Base-by-base conservation (phyloP, 2,888 invertebrate genomes). In the Hypercompe scribonia region DNA sequence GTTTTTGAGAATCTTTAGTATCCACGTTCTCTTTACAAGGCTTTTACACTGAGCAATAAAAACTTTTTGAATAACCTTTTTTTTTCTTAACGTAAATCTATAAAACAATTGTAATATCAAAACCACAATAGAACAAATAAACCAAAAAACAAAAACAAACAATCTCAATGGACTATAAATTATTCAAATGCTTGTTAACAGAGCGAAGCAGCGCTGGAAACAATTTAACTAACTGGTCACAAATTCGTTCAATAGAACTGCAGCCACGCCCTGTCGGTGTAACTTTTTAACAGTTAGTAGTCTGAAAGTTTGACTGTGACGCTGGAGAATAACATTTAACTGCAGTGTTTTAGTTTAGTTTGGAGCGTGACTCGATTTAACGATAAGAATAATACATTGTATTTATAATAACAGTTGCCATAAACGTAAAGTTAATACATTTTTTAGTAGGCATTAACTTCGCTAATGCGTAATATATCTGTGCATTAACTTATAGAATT, bases 191-290 rank as follows among this genome's bases (percentile, higher is more conserved):
- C 74, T 74, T 71, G 71, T 71, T 71, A 71, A 70, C 18, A 54
- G 75, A 81, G 81, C 81, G 76, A 82, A 80, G 71, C 50, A 71
- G 33, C 42, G 64, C 67, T 68, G 68, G 58, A 73, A 78, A 79
- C 79, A 78, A 78, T 76, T 71, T 63, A 75, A 72, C 78, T 70
- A 74, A 74, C 74, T 64, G 74, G 73, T 79, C 74, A 81, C 79
- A 74, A 79, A 83, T 79, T 74, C 69, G 72, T 79, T 83, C 54
- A 65, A 73, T 73, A 50, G 76, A 75, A 75, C 77, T 65, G 83
- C 78, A 81, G 77, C 81, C 83, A 75, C 81, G 83, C 83, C 81
- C 75, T 67, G 42, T 21, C 70, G 46, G 63, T 83, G 78, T 81
- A 65, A 39, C 78, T 70, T 73, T 67, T 54, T 61, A 67, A 50